A percentile compares a stretch with the other conserved stretches of the same genome.
These are phyloP conservation scores for Vicugna pacos DNA, from an alignment of 2,113 vertebrate species.

Conservation along the genomic window DNA sequence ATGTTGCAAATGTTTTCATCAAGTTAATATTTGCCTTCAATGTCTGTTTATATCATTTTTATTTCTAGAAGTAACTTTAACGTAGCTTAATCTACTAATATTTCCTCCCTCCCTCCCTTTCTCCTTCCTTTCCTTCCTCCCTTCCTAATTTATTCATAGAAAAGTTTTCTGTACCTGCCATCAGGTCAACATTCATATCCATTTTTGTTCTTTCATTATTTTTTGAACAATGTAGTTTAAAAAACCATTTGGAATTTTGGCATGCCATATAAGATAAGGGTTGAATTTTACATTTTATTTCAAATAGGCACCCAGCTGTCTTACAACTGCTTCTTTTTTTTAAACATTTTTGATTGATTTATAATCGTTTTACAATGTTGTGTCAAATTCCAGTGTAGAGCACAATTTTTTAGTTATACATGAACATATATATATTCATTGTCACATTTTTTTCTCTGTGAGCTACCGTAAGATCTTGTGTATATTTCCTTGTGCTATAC, in stretches of 20 bases:
- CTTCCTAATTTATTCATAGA: neutral
- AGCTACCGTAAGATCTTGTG: no score
- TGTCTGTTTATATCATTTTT: constrained; percentile 41
- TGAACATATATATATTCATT: no score
- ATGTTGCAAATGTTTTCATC: neutral
- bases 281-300: constrained; percentile 45
- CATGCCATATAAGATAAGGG: neutral
- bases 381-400: no score
- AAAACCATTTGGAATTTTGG: constrained; percentile 39
- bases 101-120: neutral
- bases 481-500: no score
- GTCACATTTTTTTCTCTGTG: no score
- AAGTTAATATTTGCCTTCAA: constrained; percentile 12
- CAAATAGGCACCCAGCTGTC: neutral
- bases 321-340: neutral
- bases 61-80: constrained; percentile 27
- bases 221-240: constrained; percentile 48
- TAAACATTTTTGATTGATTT: no score
- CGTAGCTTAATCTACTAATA: neutral
- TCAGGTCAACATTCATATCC: neutral
- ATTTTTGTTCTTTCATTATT: constrained; percentile 14
- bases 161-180: neutral
- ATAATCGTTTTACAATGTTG: no score
- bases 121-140: neutral
- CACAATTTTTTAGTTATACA: no score